phyloP scores from a whole-genome alignment of 2,113 vertebrate genomes.

The Ictalurus punctatus region DNA sequence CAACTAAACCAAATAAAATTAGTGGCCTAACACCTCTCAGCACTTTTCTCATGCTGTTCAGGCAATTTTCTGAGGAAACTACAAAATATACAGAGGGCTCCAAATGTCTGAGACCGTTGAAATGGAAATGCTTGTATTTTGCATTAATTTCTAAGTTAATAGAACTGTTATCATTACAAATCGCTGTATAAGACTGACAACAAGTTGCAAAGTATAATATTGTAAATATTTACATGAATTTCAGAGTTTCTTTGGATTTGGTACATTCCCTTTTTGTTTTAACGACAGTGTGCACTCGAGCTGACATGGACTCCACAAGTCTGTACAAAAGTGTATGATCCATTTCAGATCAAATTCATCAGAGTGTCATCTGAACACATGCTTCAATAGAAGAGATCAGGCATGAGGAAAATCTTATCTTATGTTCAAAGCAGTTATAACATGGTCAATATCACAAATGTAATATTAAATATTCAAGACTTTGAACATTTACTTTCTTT shows the following conservation, averaged over 20 bases:
- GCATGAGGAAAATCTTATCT: not conserved
- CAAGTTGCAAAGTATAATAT: not conserved
- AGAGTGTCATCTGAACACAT: not conserved
- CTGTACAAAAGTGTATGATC: not conserved
- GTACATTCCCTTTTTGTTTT: not conserved
- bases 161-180: not conserved
- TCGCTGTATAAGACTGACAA: not conserved
- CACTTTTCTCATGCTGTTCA: not conserved
- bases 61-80: not conserved
- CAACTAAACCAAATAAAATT: conserved; percentile 16
- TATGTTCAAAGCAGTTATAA: not conserved
- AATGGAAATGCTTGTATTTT: not conserved
- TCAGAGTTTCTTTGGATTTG: not conserved
- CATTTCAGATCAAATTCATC: too few species aligned
- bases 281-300: not conserved
- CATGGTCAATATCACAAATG: not conserved
- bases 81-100: not conserved
- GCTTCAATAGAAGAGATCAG: not conserved
- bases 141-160: not conserved
- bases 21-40: not conserved
- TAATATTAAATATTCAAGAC: not conserved
- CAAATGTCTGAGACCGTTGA: not conserved
- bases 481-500: not conserved
- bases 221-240: not conserved
- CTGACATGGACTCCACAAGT: not conserved